Percentiles rank a stretch among this genome's conserved stretches.
Conservation (phyloP, 2,888 invertebrate genomes). For the Eristalinus sepulchralis region DNA sequence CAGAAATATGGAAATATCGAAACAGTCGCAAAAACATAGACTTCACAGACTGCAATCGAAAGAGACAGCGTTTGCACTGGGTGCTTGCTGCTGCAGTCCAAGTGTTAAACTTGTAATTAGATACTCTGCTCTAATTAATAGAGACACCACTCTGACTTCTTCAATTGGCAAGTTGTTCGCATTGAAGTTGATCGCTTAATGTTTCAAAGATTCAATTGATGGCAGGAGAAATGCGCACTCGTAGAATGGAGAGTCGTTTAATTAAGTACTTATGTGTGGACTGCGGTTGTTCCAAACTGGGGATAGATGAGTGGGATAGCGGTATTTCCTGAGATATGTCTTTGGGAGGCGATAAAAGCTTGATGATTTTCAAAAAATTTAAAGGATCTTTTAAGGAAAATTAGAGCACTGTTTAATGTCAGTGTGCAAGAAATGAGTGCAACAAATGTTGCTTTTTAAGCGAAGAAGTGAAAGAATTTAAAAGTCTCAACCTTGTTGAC, state of each 20-base stretch:
- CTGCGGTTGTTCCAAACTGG: too few species aligned
- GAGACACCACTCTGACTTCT: background rate
- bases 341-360: background rate
- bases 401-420: too few species aligned
- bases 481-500: too few species aligned
- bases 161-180: background rate
- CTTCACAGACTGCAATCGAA: background rate
- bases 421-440: too few species aligned
- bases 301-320: background rate
- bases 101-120: slow-evolving; percentile 23
- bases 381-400: too few species aligned
- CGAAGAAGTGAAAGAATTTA: too few species aligned
- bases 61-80: background rate
- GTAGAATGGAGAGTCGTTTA: background rate
- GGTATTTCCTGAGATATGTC: background rate
- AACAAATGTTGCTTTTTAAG: too few species aligned
- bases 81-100: background rate
- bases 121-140: slow-evolving; percentile 7
- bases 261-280: background rate
- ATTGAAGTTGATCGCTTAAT: background rate
- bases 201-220: background rate
- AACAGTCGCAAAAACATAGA: background rate
- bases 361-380: too few species aligned
- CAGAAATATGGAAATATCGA: background rate
- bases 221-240: background rate